phyloP scores from a whole-genome alignment of 2,888 invertebrate genomes.

The Pomacea canaliculata region DNA sequence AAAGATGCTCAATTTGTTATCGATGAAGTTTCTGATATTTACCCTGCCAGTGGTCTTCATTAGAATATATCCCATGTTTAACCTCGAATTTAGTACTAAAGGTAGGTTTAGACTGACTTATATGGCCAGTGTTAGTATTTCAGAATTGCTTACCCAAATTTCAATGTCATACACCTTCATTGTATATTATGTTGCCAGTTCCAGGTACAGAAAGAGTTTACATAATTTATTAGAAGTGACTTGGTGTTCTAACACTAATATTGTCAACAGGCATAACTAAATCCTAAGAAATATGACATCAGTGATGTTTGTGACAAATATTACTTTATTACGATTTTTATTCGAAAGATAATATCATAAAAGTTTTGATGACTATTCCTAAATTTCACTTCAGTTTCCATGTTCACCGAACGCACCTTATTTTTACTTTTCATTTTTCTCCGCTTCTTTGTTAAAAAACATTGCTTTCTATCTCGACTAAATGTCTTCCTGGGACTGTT shows the following conservation, averaged over 20 bases:
- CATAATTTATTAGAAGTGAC: neutral
- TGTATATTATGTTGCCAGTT: neutral
- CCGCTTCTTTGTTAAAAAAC: too few relatives aligned
- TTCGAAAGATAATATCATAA: too few relatives aligned
- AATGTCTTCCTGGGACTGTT: too few relatives aligned
- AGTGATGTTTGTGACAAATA: too few relatives aligned
- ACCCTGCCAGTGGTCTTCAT: neutral
- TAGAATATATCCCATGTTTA: neutral
- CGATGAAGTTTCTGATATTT: neutral
- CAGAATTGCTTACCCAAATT: neutral
- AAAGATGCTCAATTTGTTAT: neutral
- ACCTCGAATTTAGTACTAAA: neutral
- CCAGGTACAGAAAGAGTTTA: slow-evolving; percentile 2
- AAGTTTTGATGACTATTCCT: too few relatives aligned
- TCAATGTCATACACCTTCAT: neutral
- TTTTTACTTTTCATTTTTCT: too few relatives aligned
- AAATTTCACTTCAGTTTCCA: too few relatives aligned
- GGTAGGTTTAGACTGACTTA: neutral
- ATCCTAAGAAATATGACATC: too few relatives aligned
- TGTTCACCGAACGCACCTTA: too few relatives aligned
- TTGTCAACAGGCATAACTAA: too few relatives aligned
- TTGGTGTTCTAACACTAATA: neutral
- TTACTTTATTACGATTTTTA: too few relatives aligned
- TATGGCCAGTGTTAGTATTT: neutral
- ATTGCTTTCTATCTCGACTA: too few relatives aligned